phyloP scores from a whole-genome alignment of 2,888 invertebrate species.

The Choristoneura rosaceana region DNA sequence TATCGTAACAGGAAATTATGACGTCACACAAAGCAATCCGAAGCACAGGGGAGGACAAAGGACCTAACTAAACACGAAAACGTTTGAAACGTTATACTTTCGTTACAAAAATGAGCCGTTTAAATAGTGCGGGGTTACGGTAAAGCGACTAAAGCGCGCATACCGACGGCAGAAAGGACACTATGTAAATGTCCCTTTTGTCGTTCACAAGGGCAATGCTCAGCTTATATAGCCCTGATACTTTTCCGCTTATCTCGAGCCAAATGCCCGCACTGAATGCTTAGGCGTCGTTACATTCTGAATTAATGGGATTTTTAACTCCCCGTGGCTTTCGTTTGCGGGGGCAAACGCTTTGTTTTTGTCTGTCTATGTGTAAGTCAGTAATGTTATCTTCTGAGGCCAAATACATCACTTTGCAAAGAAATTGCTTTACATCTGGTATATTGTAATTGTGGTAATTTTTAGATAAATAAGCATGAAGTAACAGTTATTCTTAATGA shows the following conservation, averaged over 20 bases:
- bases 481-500: neutral
- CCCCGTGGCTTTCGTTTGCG: constrained; percentile 15
- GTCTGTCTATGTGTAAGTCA: neutral
- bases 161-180: constrained; percentile 46
- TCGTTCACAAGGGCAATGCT: constrained; percentile 49
- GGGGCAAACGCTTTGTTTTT: constrained; percentile 21
- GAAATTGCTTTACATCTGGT: neutral
- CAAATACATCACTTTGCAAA: neutral
- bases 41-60: constrained; percentile 15
- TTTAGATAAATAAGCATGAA: too few relatives aligned
- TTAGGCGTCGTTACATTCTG: constrained; percentile 33
- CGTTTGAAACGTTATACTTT: constrained; percentile 23
- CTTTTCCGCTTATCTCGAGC: constrained; percentile 38
- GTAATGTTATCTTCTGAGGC: neutral
- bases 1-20: constrained; percentile 36
- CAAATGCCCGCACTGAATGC: constrained; percentile 35
- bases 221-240: constrained; percentile 51
- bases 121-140: constrained; percentile 45
- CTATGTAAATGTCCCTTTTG: constrained; percentile 54
- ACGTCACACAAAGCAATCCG: constrained; percentile 12
- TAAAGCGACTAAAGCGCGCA: constrained; percentile 46
- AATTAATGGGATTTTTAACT: constrained; percentile 38
- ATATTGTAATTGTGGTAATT: too few relatives aligned
- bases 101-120: constrained; percentile 38
- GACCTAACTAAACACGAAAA: constrained; percentile 21